A percentile compares a stretch with the other conserved stretches of the same genome.
phyloP scores from a whole-genome alignment of 1,140 invertebrate species.

The Dysdera silvatica region DNA sequence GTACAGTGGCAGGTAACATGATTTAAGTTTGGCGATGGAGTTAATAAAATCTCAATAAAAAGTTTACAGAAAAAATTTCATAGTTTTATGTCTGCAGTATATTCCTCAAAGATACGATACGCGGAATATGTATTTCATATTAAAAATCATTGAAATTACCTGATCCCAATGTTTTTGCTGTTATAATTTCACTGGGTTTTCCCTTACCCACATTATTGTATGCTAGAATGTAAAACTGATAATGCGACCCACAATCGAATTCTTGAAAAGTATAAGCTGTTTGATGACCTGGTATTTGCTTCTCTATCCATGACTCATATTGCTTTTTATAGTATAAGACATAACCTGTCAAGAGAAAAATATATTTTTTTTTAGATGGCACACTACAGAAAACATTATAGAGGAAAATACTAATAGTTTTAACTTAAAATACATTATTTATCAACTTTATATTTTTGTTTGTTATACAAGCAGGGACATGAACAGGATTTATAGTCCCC shows the following conservation, averaged over 20 bases:
- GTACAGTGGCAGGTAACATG: too few relatives aligned
- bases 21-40: too few relatives aligned
- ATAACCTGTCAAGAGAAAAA: slow-evolving; percentile 26
- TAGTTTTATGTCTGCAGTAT: too few relatives aligned
- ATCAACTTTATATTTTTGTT: too few relatives aligned
- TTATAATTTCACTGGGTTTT: slow-evolving; percentile 45
- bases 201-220: slow-evolving; percentile 48
- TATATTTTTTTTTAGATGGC: too few relatives aligned
- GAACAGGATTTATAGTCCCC: too few relatives aligned
- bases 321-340: slow-evolving; percentile 33
- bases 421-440: too few relatives aligned
- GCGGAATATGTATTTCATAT: not conserved
- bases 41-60: too few relatives aligned
- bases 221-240: slow-evolving; percentile 41
- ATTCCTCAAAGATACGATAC: not conserved
- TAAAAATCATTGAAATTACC: slow-evolving; percentile 37
- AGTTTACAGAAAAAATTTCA: too few relatives aligned
- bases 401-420: too few relatives aligned
- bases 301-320: slow-evolving; percentile 32
- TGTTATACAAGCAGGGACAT: too few relatives aligned
- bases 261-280: slow-evolving; percentile 40
- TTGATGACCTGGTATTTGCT: slow-evolving; percentile 29
- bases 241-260: slow-evolving; percentile 42
- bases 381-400: too few relatives aligned
- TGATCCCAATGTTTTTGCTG: slow-evolving; percentile 54